Evolutionary conservation across 2,797 vertebrate species (phyloP), one percentile per base, ranked within the genome.

Genomic region (Paguma larvata): DNA sequence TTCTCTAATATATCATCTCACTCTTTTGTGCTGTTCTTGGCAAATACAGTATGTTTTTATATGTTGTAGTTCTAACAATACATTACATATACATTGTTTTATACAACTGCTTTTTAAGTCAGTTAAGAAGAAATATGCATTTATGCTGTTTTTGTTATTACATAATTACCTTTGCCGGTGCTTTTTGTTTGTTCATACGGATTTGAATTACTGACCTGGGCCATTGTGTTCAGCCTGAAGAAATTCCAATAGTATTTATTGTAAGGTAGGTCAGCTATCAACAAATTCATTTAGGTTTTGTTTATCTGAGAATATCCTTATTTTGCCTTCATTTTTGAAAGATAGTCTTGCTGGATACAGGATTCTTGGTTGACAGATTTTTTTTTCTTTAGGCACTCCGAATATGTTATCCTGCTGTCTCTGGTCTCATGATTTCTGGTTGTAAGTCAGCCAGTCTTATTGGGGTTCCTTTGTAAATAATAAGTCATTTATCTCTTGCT

Each of bases 311-410:
- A 44, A 83, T 65, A 56, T 72, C 18, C 51, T 92, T 67, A 85
- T 87, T 73, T 89, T 89, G 48, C n/a, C 19, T 91, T 82, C 30
- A 59, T n/a, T 82, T 91, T 70, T 82, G 38, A 82, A 91, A 91
- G 27, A 65, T 75, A 75, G 44, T 44, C 21, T 84, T 75, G 56
- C 80, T 56, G 56, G 51, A 30, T 77, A 63, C 3, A 68, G 41
- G 25, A 90, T 68, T 87, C 41, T 41, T 77, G 32, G 19, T 67
- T 67, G 67, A 41, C 75, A 80, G 63, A 19, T 32, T 32, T 85
- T 73, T 59, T 59, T 90, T 65, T 65, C 82, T 86, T 80, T 63
- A 53, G 80, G 75, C 46, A 46, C 15, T 86, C 80, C 73, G 84
- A 63, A 46, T 86, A 27, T 67, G 27, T 82, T 91, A n/a, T 91